Evolutionary conservation across 2,888 invertebrate species (phyloP).

Genomic region (Drosophila formosana): DNA sequence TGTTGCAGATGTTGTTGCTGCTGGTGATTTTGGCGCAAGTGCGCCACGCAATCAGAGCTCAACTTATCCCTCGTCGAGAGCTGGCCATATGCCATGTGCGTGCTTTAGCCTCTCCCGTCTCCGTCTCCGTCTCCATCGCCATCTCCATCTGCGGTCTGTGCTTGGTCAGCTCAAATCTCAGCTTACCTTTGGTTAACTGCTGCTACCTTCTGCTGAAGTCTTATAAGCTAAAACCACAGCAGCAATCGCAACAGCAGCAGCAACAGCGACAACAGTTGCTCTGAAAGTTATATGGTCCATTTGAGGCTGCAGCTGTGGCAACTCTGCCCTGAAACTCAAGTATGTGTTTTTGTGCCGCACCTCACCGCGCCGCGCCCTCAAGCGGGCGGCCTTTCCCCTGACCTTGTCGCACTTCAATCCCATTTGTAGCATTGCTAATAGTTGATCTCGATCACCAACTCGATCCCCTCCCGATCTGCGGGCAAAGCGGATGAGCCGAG

Average conservation of each 20-base stretch:
- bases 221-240: conserved; percentile 76
- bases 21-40: conserved; percentile 65
- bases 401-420: conserved; percentile 50
- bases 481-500: conserved; percentile 51
- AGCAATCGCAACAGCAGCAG: conserved; percentile 44
- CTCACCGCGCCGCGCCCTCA: not conserved
- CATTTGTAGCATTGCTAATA: conserved; percentile 5
- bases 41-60: conserved; percentile 48
- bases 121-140: conserved; percentile 3
- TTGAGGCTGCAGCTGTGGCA: conserved; percentile 79
- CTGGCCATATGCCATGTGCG: conserved; percentile 56
- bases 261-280: conserved; percentile 66
- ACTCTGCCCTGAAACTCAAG: conserved; percentile 39
- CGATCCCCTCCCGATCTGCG: conserved; percentile 5
- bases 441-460: conserved; percentile 31
- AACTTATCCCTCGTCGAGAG: conserved; percentile 3
- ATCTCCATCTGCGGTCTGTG: conserved; percentile 51
- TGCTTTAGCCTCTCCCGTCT: conserved; percentile 31
- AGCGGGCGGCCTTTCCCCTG: conserved; percentile 58
- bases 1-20: conserved; percentile 32
- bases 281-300: conserved; percentile 78
- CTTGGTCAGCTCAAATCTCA: conserved; percentile 76
- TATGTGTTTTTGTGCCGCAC: not conserved
- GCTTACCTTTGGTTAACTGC: conserved; percentile 71
- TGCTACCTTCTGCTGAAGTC: conserved; percentile 71